A percentile compares a stretch with the other conserved stretches of the same genome.
Conservation (phyloP, 1,140 invertebrate species). For the Leptonema lineaticorne region DNA sequence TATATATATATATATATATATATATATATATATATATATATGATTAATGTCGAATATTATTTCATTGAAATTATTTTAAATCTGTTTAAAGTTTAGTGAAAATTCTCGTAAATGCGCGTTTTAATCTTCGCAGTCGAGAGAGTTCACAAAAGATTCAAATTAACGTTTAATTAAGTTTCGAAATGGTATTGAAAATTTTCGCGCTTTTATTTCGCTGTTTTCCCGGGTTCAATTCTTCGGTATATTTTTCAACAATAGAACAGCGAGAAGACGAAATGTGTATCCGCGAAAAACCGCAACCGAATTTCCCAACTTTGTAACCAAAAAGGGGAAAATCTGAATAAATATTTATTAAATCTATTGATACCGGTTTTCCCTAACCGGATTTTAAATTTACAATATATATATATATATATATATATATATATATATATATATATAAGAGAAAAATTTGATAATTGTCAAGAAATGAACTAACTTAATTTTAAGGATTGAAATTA, state of each 20-base stretch:
- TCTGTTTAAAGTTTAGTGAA: not conserved
- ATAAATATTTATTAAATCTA: no score
- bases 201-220: no score
- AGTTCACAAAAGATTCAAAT: slow-evolving; percentile 22
- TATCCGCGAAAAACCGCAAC: not conserved
- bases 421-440: no score
- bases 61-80: not conserved
- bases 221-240: no score
- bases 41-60: not conserved
- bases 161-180: slow-evolving; percentile 22
- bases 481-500: no score
- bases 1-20: not conserved
- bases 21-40: not conserved
- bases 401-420: no score
- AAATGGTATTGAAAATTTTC: slow-evolving; percentile 5
- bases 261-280: not conserved
- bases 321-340: not conserved
- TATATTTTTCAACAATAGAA: no score
- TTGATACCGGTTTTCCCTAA: no score
- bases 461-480: no score
- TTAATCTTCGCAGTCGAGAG: not conserved
- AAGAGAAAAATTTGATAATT: no score
- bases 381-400: no score
- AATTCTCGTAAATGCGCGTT: not conserved
- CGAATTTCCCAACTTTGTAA: not conserved